Evolutionary conservation across 1,140 invertebrate genomes (phyloP).

Genomic region (Lordiphosa collinella): DNA sequence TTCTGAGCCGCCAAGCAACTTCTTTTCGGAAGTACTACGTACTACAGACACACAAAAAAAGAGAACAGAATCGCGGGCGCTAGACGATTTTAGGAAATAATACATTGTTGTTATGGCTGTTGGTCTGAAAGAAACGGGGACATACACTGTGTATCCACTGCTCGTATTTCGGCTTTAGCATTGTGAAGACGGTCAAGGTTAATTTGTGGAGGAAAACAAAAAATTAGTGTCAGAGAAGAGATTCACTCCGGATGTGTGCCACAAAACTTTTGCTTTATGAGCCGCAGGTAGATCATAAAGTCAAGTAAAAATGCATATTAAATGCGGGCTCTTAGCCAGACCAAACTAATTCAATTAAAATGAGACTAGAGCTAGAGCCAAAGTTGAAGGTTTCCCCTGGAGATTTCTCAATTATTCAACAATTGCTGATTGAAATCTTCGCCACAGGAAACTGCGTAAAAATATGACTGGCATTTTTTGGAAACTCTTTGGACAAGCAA

Average conservation of each 20-base stretch:
- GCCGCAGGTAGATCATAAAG: slow-evolving; percentile 11
- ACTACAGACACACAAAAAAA: background rate
- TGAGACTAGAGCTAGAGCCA: slow-evolving; percentile 24
- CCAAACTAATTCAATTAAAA: slow-evolving; percentile 55
- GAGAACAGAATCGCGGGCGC: slow-evolving; percentile 27
- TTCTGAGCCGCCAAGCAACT: slow-evolving; percentile 55
- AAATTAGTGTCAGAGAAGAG: slow-evolving; percentile 32
- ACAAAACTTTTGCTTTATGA: slow-evolving; percentile 55
- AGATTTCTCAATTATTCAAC: slow-evolving; percentile 17
- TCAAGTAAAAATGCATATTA: slow-evolving; percentile 32
- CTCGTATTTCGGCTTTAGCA: slow-evolving; percentile 44
- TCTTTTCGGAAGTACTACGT: slow-evolving; percentile 50
- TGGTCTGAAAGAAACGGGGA: slow-evolving; percentile 42
- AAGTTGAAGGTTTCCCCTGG: slow-evolving; percentile 24
- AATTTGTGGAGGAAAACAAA: slow-evolving; percentile 33
- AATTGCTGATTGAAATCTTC: slow-evolving; percentile 53
- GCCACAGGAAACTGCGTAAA: slow-evolving; percentile 49
- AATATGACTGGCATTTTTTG: slow-evolving; percentile 74
- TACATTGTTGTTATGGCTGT: slow-evolving; percentile 22
- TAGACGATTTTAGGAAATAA: slow-evolving; percentile 56
- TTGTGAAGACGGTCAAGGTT: slow-evolving; percentile 74
- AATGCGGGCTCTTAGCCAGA: slow-evolving; percentile 32
- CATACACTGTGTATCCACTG: slow-evolving; percentile 5
- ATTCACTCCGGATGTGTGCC: slow-evolving; percentile 66
- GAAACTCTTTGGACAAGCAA: slow-evolving; percentile 66